These are phyloP conservation scores for Spialia ferax DNA, from an alignment of 2,888 invertebrate genomes.

Conservation along the genomic window DNA sequence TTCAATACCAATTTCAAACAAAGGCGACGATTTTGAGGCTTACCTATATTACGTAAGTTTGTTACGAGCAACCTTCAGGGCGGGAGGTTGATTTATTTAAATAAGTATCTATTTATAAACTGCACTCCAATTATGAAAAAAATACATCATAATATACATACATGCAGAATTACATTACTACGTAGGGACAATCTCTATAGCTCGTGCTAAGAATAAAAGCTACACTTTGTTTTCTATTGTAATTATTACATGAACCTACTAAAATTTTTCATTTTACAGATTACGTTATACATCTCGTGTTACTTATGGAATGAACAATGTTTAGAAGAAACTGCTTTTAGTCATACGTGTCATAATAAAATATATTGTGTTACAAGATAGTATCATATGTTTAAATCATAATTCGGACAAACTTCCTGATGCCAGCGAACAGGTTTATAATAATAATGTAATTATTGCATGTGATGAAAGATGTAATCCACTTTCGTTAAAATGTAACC, in stretches of 20 bases:
- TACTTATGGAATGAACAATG: not conserved
- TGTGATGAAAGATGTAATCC: conserved; percentile 32
- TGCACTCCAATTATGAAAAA: conserved; percentile 14
- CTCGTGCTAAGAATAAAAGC: no score
- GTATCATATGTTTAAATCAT: conserved; percentile 4
- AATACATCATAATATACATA: not conserved
- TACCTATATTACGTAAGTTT: conserved; percentile 28
- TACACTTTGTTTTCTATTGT: no score
- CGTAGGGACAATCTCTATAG: no score
- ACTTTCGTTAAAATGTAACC: conserved; percentile 31
- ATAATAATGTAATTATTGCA: conserved; percentile 24
- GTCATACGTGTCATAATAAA: no score
- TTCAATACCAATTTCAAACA: conserved; percentile 4
- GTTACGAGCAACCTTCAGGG: conserved; percentile 10
- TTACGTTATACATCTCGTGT: not conserved
- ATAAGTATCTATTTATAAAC: conserved; percentile 2
- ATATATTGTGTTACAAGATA: conserved; percentile 10
- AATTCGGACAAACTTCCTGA: conserved; percentile 24
- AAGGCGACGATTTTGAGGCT: conserved; percentile 23
- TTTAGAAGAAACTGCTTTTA: not conserved
- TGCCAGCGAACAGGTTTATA: conserved; percentile 24
- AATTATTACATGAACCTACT: no score
- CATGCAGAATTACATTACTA: no score
- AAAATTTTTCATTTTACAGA: not conserved
- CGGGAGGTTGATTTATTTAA: not conserved